Conservation (phyloP, 2,888 invertebrate genomes). For the Drosophila cracens region DNA sequence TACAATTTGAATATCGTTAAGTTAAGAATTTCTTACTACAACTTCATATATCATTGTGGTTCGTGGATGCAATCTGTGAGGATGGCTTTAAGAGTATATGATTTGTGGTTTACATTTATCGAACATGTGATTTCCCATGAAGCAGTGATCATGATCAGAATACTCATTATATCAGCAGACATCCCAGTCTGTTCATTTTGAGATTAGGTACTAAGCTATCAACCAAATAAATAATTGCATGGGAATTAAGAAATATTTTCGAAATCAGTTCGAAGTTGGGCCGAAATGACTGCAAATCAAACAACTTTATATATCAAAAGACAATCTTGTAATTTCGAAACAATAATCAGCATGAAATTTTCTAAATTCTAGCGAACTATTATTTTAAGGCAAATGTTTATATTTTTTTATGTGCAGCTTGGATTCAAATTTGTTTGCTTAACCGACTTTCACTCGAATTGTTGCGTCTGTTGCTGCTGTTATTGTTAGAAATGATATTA, state of each 20-base stretch:
- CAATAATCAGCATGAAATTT: neutral
- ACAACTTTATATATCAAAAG: neutral
- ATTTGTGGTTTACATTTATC: neutral
- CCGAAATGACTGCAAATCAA: neutral
- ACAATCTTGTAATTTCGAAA: neutral
- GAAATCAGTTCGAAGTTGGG: neutral
- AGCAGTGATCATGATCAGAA: neutral
- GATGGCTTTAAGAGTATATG: neutral
- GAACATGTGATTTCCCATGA: neutral
- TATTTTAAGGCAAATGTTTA: neutral
- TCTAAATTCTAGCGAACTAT: neutral
- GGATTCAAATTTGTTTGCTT: neutral
- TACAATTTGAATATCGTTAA: neutral
- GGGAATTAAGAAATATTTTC: neutral
- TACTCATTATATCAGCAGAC: neutral
- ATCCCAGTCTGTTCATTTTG: neutral
- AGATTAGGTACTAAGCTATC: neutral
- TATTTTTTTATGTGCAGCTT: neutral
- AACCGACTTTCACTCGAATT: neutral
- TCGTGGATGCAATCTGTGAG: neutral
- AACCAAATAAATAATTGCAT: neutral
- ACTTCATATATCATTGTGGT: neutral
- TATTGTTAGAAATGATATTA: neutral
- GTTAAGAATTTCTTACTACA: neutral
- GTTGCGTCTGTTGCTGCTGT: conserved; percentile 13